These are phyloP conservation scores for Stenolophus ochropezus DNA, from an alignment of 2,888 invertebrate species.

Conservation along the genomic window DNA sequence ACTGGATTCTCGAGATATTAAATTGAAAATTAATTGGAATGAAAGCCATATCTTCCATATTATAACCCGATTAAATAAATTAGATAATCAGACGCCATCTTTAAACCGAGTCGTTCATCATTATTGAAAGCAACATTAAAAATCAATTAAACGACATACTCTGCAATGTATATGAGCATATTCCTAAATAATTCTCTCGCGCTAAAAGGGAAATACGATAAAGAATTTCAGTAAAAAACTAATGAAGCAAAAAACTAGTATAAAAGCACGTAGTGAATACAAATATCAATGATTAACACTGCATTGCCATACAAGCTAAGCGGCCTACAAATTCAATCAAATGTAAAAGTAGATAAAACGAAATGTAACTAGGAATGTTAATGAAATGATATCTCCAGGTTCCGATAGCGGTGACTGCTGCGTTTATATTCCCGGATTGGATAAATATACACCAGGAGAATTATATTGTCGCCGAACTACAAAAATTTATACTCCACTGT, in stretches of 20 bases:
- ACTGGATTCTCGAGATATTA: neutral
- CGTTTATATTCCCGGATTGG: neutral
- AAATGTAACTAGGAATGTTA: conserved; percentile 55
- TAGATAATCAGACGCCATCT: neutral
- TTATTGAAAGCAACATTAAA: conserved; percentile 33
- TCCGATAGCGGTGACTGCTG: conserved; percentile 15
- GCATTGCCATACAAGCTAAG: conserved; percentile 43
- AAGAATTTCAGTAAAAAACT: conserved; percentile 28
- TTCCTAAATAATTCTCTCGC: conserved; percentile 29
- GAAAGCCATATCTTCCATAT: neutral
- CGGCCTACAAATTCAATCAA: conserved; percentile 55
- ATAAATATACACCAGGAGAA: neutral
- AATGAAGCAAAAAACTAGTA: conserved; percentile 33
- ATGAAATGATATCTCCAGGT: conserved; percentile 52
- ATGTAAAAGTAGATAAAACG: conserved; percentile 54
- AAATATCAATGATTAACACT: conserved; percentile 43
- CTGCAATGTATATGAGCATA: conserved; percentile 13
- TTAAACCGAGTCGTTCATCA: conserved; percentile 8
- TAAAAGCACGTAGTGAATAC: conserved; percentile 29
- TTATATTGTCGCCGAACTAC: neutral
- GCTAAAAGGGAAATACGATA: conserved; percentile 38
- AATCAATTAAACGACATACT: conserved; percentile 28
- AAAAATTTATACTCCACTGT: too few species aligned
- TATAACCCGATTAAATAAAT: conserved; percentile 15
- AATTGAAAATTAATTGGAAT: conserved; percentile 9